Evolutionary conservation across 2,113 vertebrate genomes (phyloP).

Genomic region (Eurystomus gularis): DNA sequence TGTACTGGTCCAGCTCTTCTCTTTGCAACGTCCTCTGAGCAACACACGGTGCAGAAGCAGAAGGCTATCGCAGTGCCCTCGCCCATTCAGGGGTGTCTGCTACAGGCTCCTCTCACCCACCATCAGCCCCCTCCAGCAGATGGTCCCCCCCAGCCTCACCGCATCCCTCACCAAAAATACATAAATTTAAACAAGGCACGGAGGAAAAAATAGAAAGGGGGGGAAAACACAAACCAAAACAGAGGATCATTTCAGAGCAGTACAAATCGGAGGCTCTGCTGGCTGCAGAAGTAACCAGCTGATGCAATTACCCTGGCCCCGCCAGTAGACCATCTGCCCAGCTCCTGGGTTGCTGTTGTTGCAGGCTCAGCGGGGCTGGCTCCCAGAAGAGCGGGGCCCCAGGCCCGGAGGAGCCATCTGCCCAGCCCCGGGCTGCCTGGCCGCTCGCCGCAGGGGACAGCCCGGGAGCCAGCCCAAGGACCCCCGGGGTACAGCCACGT

Average conservation of each 20-base stretch:
- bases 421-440: slow-evolving; percentile 17
- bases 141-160: not conserved
- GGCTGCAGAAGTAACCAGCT: slow-evolving; percentile 58
- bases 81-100: not conserved
- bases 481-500: not conserved
- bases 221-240: no score
- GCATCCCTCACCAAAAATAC: not conserved
- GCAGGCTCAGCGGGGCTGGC: slow-evolving; percentile 56
- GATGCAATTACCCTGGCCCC: slow-evolving; percentile 56
- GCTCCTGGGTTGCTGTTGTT: slow-evolving; percentile 66
- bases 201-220: not conserved
- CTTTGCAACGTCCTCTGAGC: not conserved
- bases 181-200: not conserved
- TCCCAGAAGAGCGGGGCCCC: slow-evolving; percentile 57
- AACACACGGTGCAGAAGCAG: fast-evolving
- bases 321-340: slow-evolving; percentile 69
- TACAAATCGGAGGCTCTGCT: slow-evolving; percentile 10
- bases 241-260: not conserved
- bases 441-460: not conserved
- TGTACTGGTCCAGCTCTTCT: not conserved
- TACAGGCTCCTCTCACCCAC: not conserved
- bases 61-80: not conserved
- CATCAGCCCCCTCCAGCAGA: not conserved
- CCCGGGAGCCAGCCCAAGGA: not conserved
- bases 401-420: slow-evolving; percentile 55